phyloP scores from a whole-genome alignment of 2,888 invertebrate species.

The Malthinus flaveolus region DNA sequence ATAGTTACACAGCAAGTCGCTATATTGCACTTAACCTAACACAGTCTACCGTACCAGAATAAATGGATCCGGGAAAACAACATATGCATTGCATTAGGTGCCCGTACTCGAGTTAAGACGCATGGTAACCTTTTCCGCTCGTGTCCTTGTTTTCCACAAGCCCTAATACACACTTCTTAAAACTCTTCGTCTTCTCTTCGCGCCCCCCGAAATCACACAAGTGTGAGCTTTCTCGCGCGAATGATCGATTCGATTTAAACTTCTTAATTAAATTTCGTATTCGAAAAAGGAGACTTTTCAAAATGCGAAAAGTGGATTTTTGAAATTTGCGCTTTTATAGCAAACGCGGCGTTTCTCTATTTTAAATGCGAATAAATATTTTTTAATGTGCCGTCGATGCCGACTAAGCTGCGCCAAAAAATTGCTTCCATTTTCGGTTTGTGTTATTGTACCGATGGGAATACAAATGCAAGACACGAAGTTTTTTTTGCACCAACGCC shows the following conservation, averaged over 20 bases:
- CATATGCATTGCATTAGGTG: constrained; percentile 52
- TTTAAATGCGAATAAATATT: too few relatives aligned
- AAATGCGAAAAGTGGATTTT: neutral
- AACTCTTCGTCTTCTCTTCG: constrained; percentile 2
- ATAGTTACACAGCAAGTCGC: constrained; percentile 18
- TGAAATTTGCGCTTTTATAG: neutral
- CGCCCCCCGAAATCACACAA: neutral
- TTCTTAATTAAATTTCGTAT: constrained; percentile 4
- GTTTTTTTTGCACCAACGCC: too few relatives aligned
- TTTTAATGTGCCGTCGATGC: constrained; percentile 1
- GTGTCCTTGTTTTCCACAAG: constrained; percentile 8
- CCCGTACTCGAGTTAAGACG: constrained; percentile 25
- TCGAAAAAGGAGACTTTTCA: neutral
- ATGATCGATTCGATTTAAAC: neutral
- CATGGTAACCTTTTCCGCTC: constrained; percentile 9
- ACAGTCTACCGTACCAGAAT: constrained; percentile 48
- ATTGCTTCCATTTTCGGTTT: constrained; percentile 18
- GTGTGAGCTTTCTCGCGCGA: constrained; percentile 21
- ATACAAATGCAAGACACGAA: neutral
- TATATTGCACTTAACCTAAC: constrained; percentile 49
- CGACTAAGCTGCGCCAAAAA: constrained; percentile 11
- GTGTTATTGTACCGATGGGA: constrained; percentile 18
- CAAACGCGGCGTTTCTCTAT: too few relatives aligned
- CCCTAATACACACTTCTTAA: constrained; percentile 16
- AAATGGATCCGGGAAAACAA: constrained; percentile 53